Evolutionary conservation across 2,888 invertebrate genomes (phyloP).

Genomic region (Cataglyphis albicans): DNA sequence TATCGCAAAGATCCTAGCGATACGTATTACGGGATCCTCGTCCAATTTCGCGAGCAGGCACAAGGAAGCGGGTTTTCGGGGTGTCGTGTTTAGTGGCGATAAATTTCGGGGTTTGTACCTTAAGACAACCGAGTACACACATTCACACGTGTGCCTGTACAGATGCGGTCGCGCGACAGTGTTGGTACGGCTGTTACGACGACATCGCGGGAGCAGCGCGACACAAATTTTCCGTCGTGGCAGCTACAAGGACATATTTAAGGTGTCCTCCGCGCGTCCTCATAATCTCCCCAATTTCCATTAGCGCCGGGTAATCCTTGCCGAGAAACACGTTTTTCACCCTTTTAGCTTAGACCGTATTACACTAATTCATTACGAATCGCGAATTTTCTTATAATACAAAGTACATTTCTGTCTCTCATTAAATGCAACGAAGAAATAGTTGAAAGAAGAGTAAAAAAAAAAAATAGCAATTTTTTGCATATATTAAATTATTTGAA

Average conservation of each 20-base stretch:
- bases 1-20: slow-evolving; percentile 52
- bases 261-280: slow-evolving; percentile 71
- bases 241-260: slow-evolving; percentile 75
- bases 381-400: not conserved
- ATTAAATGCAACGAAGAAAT: not conserved
- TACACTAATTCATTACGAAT: slow-evolving; percentile 14
- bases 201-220: slow-evolving; percentile 64
- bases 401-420: not conserved
- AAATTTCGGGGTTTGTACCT: slow-evolving; percentile 75
- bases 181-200: slow-evolving; percentile 55
- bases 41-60: slow-evolving; percentile 69
- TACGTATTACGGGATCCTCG: slow-evolving; percentile 64
- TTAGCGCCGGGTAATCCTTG: slow-evolving; percentile 55
- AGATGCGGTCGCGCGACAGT: not conserved
- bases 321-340: slow-evolving; percentile 34
- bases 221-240: slow-evolving; percentile 77
- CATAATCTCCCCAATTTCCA: slow-evolving; percentile 78
- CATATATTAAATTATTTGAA: not conserved
- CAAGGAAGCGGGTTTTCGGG: slow-evolving; percentile 63
- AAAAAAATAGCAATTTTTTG: not conserved
- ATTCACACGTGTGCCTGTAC: not conserved
- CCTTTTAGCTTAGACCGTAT: slow-evolving; percentile 10
- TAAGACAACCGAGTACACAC: slow-evolving; percentile 59
- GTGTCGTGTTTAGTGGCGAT: slow-evolving; percentile 76
- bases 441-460: not conserved